These are phyloP conservation scores for Urocynchramus pylzowi DNA, from an alignment of 2,113 vertebrate genomes.

Conservation along the genomic window DNA sequence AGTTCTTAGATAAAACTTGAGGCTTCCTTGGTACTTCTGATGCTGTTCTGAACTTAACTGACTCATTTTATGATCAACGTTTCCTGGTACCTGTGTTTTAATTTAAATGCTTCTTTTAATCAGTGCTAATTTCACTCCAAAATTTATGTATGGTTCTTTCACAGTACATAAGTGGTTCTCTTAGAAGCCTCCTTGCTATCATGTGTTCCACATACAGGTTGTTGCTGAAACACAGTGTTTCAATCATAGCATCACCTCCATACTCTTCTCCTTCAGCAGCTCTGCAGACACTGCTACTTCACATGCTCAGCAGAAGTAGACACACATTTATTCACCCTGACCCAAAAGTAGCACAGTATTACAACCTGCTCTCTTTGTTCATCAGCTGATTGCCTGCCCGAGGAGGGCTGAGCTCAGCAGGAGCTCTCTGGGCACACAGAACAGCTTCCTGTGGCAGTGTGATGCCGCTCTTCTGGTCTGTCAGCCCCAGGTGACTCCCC, in stretches of 20 bases:
- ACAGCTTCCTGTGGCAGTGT: background rate
- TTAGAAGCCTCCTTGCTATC: background rate
- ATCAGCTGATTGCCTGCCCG: background rate
- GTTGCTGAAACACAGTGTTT: background rate
- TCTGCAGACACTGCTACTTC: background rate
- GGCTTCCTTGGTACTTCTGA: background rate
- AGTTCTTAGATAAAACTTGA: background rate
- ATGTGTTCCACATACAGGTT: rapidly evolving
- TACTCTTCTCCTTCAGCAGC: background rate
- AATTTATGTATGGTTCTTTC: background rate
- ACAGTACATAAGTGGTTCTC: background rate
- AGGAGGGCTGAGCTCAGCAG: background rate
- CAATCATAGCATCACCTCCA: background rate
- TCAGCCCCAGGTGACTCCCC: background rate
- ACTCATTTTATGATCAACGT: background rate
- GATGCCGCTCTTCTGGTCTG: background rate
- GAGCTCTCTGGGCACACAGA: background rate
- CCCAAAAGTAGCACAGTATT: background rate
- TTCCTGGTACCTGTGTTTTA: background rate
- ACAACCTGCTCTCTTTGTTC: background rate
- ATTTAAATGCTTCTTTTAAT: background rate
- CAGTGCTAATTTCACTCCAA: background rate
- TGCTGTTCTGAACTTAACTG: background rate
- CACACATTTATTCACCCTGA: background rate
- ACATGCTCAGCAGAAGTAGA: background rate